Conservation (phyloP, 1,140 invertebrate species). For the Oryzaephilus surinamensis region DNA sequence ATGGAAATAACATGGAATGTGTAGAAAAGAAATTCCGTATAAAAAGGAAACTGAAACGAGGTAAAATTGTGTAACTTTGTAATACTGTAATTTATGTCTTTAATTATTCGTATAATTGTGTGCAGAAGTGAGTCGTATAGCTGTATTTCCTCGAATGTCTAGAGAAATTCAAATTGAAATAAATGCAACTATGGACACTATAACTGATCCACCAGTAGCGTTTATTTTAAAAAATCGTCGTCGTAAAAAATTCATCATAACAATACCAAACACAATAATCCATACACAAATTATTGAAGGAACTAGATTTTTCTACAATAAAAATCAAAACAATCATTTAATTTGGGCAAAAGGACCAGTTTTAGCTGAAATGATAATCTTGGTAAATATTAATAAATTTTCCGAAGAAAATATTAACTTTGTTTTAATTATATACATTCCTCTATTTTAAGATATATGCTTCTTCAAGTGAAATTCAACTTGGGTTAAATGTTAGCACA, state of each 20-base stretch:
- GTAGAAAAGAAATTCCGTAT: constrained; percentile 37
- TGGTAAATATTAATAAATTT: constrained; percentile 38
- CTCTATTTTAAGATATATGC: constrained; percentile 6
- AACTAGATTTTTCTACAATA: constrained; percentile 43
- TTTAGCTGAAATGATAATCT: constrained; percentile 44
- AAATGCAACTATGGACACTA: constrained; percentile 16
- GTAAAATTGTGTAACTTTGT: constrained; percentile 26
- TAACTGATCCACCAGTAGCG: constrained; percentile 19
- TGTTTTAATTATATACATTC: no score
- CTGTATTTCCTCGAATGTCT: constrained; percentile 36
- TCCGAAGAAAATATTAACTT: no score
- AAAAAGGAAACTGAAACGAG: constrained; percentile 41
- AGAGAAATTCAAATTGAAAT: constrained; percentile 25
- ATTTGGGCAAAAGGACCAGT: constrained; percentile 47
- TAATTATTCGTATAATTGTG: no score
- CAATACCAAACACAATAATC: constrained; percentile 28
- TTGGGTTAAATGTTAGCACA: constrained; percentile 28
- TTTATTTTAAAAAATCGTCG: constrained; percentile 37
- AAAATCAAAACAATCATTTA: constrained; percentile 37
- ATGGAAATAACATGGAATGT: constrained; percentile 54
- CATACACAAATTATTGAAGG: constrained; percentile 39
- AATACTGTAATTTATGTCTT: background rate
- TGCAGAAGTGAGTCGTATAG: constrained; percentile 43
- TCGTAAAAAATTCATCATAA: constrained; percentile 28
- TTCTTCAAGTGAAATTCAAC: constrained; percentile 11